These are phyloP conservation scores for Mus spicilegus DNA, from an alignment of 2,113 vertebrate genomes.

Conservation along the genomic window DNA sequence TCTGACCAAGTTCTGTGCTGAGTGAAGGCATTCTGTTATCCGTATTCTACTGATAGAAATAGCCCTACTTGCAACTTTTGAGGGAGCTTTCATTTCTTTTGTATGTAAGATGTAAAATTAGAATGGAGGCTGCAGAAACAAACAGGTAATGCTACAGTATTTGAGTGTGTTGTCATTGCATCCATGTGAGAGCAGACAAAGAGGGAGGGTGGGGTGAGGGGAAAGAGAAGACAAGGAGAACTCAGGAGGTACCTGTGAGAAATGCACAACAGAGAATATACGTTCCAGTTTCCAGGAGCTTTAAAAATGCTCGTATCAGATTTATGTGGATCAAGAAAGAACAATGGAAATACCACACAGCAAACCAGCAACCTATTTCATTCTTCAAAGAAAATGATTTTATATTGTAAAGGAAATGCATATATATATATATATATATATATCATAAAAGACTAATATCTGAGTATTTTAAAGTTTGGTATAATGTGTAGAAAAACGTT, in stretches of 20 bases:
- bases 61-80: background rate
- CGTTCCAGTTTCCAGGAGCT: background rate
- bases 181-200: background rate
- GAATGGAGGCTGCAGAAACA: background rate
- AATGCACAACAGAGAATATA: background rate
- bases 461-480: background rate
- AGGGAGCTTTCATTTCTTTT: fast-evolving
- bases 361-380: background rate
- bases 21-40: background rate
- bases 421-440: constrained; percentile 57
- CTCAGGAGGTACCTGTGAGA: background rate
- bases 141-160: background rate
- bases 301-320: background rate
- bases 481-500: background rate
- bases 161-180: background rate
- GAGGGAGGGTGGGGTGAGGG: background rate
- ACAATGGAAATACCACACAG: background rate
- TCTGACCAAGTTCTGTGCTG: background rate
- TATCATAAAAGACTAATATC: background rate
- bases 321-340: background rate
- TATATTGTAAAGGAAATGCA: background rate
- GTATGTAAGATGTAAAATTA: background rate
- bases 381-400: background rate
- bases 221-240: background rate
- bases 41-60: background rate